Conservation (phyloP, 2,888 invertebrate species). For the Tridacna gigas region DNA sequence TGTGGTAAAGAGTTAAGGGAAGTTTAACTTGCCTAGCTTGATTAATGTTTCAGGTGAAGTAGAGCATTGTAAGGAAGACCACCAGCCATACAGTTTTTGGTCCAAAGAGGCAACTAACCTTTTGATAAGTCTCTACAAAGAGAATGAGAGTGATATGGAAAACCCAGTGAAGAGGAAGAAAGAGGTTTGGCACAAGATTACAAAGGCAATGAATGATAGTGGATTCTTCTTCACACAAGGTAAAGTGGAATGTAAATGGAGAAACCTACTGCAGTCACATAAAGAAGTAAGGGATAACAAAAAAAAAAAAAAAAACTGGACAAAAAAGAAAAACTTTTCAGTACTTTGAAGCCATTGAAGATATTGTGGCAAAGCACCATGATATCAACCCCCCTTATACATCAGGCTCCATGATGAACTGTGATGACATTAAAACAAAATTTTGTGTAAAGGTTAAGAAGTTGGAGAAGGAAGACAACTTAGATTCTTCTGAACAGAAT, state of each 20-base stretch:
- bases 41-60: no score
- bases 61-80: no score
- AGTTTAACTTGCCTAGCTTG: no score
- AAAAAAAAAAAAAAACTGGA: slow-evolving; percentile 5
- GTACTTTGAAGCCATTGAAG: neutral
- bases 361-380: slow-evolving; percentile 7
- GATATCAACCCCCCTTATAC: slow-evolving; percentile 9
- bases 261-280: neutral
- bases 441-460: no score
- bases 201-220: neutral
- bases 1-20: no score
- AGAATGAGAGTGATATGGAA: slow-evolving; percentile 18
- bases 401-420: neutral
- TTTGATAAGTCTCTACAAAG: slow-evolving; percentile 15
- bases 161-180: slow-evolving; percentile 13
- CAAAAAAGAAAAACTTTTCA: neutral
- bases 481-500: no score
- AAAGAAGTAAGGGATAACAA: neutral
- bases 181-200: slow-evolving; percentile 13
- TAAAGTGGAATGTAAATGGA: neutral
- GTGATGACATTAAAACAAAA: neutral
- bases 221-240: neutral
- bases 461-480: no score
- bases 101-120: slow-evolving; percentile 11
- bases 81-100: slow-evolving; percentile 1